A percentile compares a stretch with the other conserved stretches of the same genome.
phyloP scores from a whole-genome alignment of 2,888 invertebrate genomes.

The Hemaris fuciformis region DNA sequence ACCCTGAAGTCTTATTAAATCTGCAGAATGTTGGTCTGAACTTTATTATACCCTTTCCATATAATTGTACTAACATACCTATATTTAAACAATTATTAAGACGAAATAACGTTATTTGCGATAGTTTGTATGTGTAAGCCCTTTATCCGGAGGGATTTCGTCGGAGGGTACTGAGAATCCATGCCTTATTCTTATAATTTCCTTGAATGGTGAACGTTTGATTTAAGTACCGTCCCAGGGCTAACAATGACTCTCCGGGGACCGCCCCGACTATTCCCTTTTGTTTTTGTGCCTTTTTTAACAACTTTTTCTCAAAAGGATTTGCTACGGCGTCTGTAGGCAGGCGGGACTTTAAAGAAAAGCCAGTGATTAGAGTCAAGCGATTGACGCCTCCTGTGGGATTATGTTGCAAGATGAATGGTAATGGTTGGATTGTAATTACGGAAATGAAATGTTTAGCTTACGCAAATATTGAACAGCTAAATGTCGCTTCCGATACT shows the following conservation, averaged over 20 bases:
- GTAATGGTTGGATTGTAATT: slow-evolving; percentile 65
- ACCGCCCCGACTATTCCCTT: slow-evolving; percentile 77
- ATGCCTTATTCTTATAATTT: slow-evolving; percentile 76
- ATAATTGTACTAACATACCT: background rate
- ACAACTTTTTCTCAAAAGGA: slow-evolving; percentile 70
- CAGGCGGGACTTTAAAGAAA: slow-evolving; percentile 61
- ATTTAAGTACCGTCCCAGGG: slow-evolving; percentile 78
- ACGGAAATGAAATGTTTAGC: slow-evolving; percentile 65
- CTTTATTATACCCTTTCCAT: background rate
- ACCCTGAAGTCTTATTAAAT: background rate
- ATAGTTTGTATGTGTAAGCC: slow-evolving; percentile 56
- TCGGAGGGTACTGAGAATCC: slow-evolving; percentile 58
- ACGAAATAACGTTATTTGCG: slow-evolving; percentile 52
- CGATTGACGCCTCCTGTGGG: slow-evolving; percentile 63
- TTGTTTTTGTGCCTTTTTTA: slow-evolving; percentile 75
- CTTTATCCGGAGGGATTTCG: slow-evolving; percentile 60
- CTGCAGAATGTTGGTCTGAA: background rate
- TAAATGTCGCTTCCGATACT: slow-evolving; percentile 24
- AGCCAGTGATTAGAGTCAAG: slow-evolving; percentile 66
- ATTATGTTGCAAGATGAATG: slow-evolving; percentile 63
- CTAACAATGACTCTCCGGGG: slow-evolving; percentile 67
- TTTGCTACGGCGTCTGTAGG: slow-evolving; percentile 58
- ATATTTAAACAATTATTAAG: slow-evolving; percentile 31
- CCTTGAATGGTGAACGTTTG: slow-evolving; percentile 78
- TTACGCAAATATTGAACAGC: slow-evolving; percentile 63